Evolutionary conservation across 2,888 invertebrate species (phyloP), one percentile per base, ranked within the genome.

Genomic region (Stenoptilia bipunctidactyla): DNA sequence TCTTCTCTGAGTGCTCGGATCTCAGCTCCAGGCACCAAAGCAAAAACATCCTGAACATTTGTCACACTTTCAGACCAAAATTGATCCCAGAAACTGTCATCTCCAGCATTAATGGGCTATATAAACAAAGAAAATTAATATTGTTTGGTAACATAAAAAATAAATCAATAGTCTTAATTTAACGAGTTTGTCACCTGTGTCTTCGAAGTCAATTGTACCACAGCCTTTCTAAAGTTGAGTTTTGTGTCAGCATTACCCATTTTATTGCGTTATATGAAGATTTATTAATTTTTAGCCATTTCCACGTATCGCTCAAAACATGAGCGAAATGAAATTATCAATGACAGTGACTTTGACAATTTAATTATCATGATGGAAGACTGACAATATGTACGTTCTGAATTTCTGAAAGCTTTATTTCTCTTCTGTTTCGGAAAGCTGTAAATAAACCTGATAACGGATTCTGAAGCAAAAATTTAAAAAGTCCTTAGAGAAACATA

Each of bases 211-310:
- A 99, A 86, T 71, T 98, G 98, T 38, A 99, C 93, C 38, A 99
- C 97, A 52, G 98, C 98, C 83, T 98, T 98, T 46, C 98, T 90
- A 84, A 98, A 99, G 83, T 97, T 97, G 48, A 98, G 84, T 86
- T 98, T 98, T 45, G 98, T 97, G 74, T 99, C 98, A 45, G 96
- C 92, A 87, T 98, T 98, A 55, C 99, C 99, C 99, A 99, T 99
- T 63, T 62, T 70, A 45, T 37, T 15, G 36, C 42, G 44, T 52
- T 38, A 8, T 8, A 34, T 12, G 13, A 13, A 5, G 56, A 41
- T 51, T 47, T 48, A 56, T 46, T 61, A 54, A 54, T 59, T 44
- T 58, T 58, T 62, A 69, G 56, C 65, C 76, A 79, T 77, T 53
- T 63, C 66, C 58, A 54, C 55, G 48, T 54, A 49, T 38, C 46